Base-by-base conservation (phyloP, 2,888 invertebrate species). In the Ennomos quercinarius region DNA sequence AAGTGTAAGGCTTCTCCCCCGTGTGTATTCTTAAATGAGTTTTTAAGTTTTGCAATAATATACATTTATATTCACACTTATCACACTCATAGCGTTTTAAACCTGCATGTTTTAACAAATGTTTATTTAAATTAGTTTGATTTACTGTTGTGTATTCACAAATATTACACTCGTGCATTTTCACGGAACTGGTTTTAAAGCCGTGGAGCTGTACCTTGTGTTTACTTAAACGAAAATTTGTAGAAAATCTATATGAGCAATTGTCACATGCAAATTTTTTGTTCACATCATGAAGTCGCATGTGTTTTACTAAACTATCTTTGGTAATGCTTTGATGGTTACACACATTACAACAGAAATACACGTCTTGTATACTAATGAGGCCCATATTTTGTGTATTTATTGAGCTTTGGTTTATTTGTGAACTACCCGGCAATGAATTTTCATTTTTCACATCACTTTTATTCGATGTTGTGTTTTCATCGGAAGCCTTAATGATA, bases 321-420 rank as follows among this genome's bases (percentile, higher is more conserved):
- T 55, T 65, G 9, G 40, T 36, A 37, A 50, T 12, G 41, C 10
- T 49, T 52, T 13, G 54, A 36, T 57, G 55, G 9, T 62, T 45
- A 34, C 67, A 65, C 11, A 47, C 41, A 10, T 63, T 17, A 47
- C 63, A 67, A 17, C 34, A 50, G 1, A 17, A 12, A 38, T 52
- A 62, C 5, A 36, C 12, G 10, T 65, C 59, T 27, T 36, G 8
- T 37, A 10, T 9, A 4, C 36, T 51, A 8, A 39, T 38, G 5
- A 11, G 8, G 36, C 5, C 11, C 34, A 2, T 10, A 9, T 38
- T 54, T 8, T 10, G 11, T 49, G 40, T 57, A 10, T 39, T 43
- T 8, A 13, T 40, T 11, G 9, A 0, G 34, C 10, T 42, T 53
- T 40, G 35, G 39, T 39, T 13, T 10, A 35, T 46, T 9, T 8